Base-by-base conservation (phyloP, 2,797 vertebrate genomes). In the Gambelia wislizenii region DNA sequence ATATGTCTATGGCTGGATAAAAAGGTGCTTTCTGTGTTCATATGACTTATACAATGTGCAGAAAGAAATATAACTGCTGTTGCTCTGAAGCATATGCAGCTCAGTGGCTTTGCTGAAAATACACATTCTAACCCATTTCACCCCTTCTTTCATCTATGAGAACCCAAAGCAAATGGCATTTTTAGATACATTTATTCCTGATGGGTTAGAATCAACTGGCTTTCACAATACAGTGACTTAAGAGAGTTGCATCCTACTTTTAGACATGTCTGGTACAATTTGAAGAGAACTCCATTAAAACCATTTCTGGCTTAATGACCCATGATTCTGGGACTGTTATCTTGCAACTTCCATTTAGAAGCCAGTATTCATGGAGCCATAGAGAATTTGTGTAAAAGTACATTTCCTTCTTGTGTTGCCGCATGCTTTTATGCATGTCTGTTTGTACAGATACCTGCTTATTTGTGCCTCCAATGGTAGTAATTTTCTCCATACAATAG, bases 381-480 rank as follows among this genome's bases (percentile, higher is more conserved):
- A 0, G 8, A 6, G 30, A 39, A 75, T 87, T 47, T 87, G 83
- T 0, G 36, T 39, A 39, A 67, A 44, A 56, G 36, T 61, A 18
- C 30, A 25, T 56, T 86, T 14, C 0, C 85, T 0, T 56, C 69
- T 82, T 13, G 44, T 89, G 36, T 20, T 89, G 80, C 59, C 87
- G n/a, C 56, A 44, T 49, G 52, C 33, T 90, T 83, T 95, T 86
- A 76, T 85, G 4, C 1, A 3, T 72, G 52, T 13, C 14, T 27
- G 86, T 93, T 93, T 88, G 54, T 39, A 67, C 75, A 91, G 74
- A 88, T 89, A 70, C 44, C 77, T 94, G 85, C 89, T 94, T 87
- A 89, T 91, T 88, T 89, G 77, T 39, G 6, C 18, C 76, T 84
- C 72, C 42, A 30, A 2, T 78, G 56, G 78, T 13, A 84, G 76